A percentile compares a stretch with the other conserved stretches of the same genome.
phyloP scores from a whole-genome alignment of 2,888 invertebrate species.

The Orthosia gracilis region DNA sequence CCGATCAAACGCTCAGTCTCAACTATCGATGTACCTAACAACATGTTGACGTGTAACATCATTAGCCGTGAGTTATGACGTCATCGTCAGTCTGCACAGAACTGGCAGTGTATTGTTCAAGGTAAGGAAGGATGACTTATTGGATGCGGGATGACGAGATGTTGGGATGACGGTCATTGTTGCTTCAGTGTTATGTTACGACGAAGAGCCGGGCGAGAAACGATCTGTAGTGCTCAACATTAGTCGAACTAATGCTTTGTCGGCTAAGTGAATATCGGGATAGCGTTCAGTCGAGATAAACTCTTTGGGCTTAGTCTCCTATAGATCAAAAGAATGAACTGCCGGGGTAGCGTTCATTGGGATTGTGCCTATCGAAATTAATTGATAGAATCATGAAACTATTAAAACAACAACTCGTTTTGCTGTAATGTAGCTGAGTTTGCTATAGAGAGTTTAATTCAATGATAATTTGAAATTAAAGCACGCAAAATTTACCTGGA shows the following conservation, averaged over 20 bases:
- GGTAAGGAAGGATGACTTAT: slow-evolving; percentile 52
- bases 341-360: not conserved
- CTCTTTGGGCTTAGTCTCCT: not conserved
- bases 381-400: too few species aligned
- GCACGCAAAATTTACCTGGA: too few species aligned
- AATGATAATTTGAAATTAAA: too few species aligned
- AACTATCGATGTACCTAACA: slow-evolving; percentile 31
- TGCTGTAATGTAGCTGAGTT: too few species aligned
- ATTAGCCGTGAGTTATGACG: slow-evolving; percentile 69
- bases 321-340: not conserved
- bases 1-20: slow-evolving; percentile 30
- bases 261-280: not conserved
- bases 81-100: slow-evolving; percentile 48
- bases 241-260: not conserved
- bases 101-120: slow-evolving; percentile 54
- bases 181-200: not conserved
- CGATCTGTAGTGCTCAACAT: not conserved
- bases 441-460: not conserved
- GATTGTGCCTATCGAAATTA: not conserved
- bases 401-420: too few species aligned
- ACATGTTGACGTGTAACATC: slow-evolving; percentile 45
- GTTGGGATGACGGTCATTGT: slow-evolving; percentile 23
- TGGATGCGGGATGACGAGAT: slow-evolving; percentile 22
- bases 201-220: not conserved
- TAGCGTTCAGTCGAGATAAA: not conserved